phyloP scores from a whole-genome alignment of 2,113 vertebrate species.

The Oplegnathus fasciatus region DNA sequence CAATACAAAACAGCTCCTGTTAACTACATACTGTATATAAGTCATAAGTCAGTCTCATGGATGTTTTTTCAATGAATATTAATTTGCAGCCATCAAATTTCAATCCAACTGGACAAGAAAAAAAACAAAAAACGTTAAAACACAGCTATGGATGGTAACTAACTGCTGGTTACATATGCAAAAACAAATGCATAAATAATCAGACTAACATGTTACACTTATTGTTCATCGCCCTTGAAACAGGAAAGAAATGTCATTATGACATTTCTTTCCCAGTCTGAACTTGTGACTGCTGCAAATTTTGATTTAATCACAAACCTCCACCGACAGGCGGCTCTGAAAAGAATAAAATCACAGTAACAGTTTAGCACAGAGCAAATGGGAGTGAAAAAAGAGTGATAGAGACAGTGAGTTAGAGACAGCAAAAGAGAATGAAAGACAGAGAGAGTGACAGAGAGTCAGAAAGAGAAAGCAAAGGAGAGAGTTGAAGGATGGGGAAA shows the following conservation, averaged over 20 bases:
- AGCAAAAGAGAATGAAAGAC: slow-evolving; percentile 35
- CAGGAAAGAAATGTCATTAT: slow-evolving; percentile 9
- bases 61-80: not conserved
- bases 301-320: slow-evolving; percentile 38
- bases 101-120: not conserved
- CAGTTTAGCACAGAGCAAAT: not conserved
- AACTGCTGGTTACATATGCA: not conserved
- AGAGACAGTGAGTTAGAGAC: slow-evolving; percentile 28
- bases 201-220: not conserved
- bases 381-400: slow-evolving; percentile 10
- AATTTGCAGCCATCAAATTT: not conserved
- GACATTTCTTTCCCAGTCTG: slow-evolving; percentile 15
- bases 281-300: slow-evolving; percentile 33
- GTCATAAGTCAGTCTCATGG: not conserved
- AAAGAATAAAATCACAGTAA: slow-evolving; percentile 56
- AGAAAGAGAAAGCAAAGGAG: slow-evolving; percentile 34
- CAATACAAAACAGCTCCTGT: not conserved
- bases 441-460: slow-evolving; percentile 3
- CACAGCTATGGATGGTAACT: not conserved
- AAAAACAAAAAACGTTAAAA: not conserved
- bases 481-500: slow-evolving; percentile 53
- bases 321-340: slow-evolving; percentile 21
- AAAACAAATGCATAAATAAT: not conserved
- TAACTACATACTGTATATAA: not conserved
- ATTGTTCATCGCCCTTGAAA: slow-evolving; percentile 1